Base-by-base conservation (phyloP, 1,140 invertebrate species). In the Pseudomyrmex concolor region DNA sequence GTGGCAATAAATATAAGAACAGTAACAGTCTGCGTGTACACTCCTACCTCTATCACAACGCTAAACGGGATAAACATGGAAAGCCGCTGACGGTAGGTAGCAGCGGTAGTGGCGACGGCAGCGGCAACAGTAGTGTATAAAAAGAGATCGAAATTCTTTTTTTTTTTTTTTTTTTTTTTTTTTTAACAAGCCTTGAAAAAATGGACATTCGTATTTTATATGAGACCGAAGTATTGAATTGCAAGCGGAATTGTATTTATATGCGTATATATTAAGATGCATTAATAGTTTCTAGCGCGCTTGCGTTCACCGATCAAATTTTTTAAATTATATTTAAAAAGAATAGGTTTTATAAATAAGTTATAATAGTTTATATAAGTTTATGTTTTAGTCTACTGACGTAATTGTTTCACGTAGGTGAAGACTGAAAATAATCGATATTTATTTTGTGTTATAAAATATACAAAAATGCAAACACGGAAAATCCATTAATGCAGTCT, bases 11-110 rank as follows among this genome's bases (percentile, higher is more conserved):
- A 89, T 94, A 94, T 86, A 94, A 94, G 76, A 95, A 94, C 78
- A 94, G 94, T 80, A 95, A 95, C 76, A 94, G 94, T 86, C 89
- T 95, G 74, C 94, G 94, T 74, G 94, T 95, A 70, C 94, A 95
- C 88, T 93, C 94, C 83, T 95, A 94, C 78, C 92, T 95, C 48
- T 95, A 95, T 88, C 94, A 94, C 83, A 94, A 94, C 66, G 88
- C 92, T 7, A 94, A 93, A 64, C 90, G 94, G 57, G 92, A 93
- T 73, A 94, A 94, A 86, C 90, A 90, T 72, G 89, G 88, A 13
- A 93, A 92, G 45, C 84, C 90, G 25, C 63, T 93, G 48, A 72
- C 90, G 0, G 83, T 85, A 25, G 89, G 87, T 13, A 87, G 83
- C 10, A 89, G 54, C 15, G 64, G 48, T 19, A 64, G 25, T 13